Evolutionary conservation across 2,888 invertebrate species (phyloP), one percentile per base, ranked within the genome.

Genomic region (Heliconius hortense): DNA sequence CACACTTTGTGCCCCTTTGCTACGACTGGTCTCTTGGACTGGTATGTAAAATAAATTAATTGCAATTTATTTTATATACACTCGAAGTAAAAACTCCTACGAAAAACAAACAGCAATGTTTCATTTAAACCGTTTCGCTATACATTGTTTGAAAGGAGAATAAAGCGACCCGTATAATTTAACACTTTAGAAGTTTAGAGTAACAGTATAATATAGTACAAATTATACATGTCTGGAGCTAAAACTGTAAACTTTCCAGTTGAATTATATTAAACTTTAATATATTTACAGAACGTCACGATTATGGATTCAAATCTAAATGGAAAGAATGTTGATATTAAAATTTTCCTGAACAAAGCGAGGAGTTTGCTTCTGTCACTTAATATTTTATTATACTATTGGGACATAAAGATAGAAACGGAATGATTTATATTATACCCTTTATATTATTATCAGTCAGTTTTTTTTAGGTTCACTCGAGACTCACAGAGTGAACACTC

Each of bases 21-120:
- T 1, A 31, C 31, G 31, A 8, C 31, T 8, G 8, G 31, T 8
- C 8, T 31, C 31, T 31, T 31, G 8, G 31, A 31, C 31, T 31
- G 8, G 31, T 31, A 31, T 31, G 8, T 31, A 31, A 28, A 8
- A 35, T 28, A 18, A 62, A 60, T 60, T 26, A 63, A 10, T 4
- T n/a, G 1, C 13, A 64, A n/a, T 35, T 39, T 15, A 24, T 13
- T n/a, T 39, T 24, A 24, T 7, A 39, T 15, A 66, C n/a, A 13
- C 8, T 31, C 10, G n/a, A 53, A 56, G 11, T n/a, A 31, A 31
- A n/a, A 56, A 56, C 69, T 13, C 31, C 28, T 31, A n/a, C 39
- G 2, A 31, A 56, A 69, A 35, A 56, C 18, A n/a, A 35, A 69
- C 1, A 56, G 69, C 69, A 69, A 69, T 56, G 7, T 69, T 69